These are phyloP conservation scores for Chloroceryle aenea DNA, from an alignment of 2,113 vertebrate species.

Conservation along the genomic window DNA sequence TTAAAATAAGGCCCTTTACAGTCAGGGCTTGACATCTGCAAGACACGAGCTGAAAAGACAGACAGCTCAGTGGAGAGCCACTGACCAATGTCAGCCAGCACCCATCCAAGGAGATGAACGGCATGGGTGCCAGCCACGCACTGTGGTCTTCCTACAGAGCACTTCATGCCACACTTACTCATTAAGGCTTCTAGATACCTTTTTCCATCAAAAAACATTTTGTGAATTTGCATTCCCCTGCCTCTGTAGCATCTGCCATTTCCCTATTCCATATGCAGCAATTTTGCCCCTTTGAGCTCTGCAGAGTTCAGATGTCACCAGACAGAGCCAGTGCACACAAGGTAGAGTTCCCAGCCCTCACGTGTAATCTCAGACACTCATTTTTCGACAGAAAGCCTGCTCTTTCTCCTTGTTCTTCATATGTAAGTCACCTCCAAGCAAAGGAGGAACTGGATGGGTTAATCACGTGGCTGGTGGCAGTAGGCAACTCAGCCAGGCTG, in stretches of 20 bases:
- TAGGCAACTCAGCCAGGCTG: not conserved
- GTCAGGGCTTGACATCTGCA: not conserved
- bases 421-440: not conserved
- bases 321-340: accelerated
- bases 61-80: not conserved
- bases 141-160: not conserved
- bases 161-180: not conserved
- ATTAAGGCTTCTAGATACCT: not conserved
- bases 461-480: not conserved
- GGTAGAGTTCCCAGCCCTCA: not conserved
- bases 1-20: not conserved
- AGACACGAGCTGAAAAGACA: not conserved
- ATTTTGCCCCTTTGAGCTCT: not conserved
- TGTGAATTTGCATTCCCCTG: not conserved
- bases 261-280: accelerated
- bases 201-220: not conserved
- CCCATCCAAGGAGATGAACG: accelerated
- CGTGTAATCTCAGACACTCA: not conserved
- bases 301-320: not conserved
- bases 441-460: not conserved
- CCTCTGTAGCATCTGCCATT: not conserved
- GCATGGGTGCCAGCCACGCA: accelerated
- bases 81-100: not conserved
- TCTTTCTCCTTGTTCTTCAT: not conserved
- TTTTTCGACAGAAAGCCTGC: not conserved